phyloP scores from a whole-genome alignment of 1,140 invertebrate species.

The Ganaspis sp. region DNA sequence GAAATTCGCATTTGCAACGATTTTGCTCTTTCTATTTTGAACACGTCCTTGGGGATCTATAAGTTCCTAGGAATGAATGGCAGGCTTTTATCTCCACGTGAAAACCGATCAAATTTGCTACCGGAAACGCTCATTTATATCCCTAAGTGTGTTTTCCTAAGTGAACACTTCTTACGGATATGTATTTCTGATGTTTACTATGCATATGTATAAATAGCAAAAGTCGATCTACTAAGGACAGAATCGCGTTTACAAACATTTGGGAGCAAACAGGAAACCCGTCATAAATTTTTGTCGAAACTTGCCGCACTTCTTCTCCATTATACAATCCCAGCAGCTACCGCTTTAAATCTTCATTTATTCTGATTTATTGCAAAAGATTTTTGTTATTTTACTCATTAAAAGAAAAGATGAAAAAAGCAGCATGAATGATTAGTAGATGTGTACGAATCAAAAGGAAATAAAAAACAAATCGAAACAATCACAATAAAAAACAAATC shows the following conservation, averaged over 20 bases:
- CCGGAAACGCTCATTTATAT: slow-evolving; percentile 28
- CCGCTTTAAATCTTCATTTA: background rate
- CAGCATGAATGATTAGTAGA: background rate
- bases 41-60: slow-evolving; percentile 32
- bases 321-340: background rate
- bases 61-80: slow-evolving; percentile 43
- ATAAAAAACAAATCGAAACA: too few relatives aligned
- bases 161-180: background rate
- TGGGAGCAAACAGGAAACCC: slow-evolving; percentile 1
- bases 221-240: slow-evolving; percentile 10
- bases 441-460: too few relatives aligned
- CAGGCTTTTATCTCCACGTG: slow-evolving; percentile 51
- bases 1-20: background rate
- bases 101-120: slow-evolving; percentile 47
- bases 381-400: background rate
- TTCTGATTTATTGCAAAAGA: background rate
- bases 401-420: background rate
- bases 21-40: slow-evolving; percentile 15
- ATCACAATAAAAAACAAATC: too few relatives aligned
- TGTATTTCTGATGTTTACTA: background rate
- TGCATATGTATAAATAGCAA: background rate
- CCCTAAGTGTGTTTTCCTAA: slow-evolving; percentile 10
- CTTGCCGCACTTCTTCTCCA: slow-evolving; percentile 24
- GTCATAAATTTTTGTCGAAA: slow-evolving; percentile 29
- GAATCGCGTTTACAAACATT: slow-evolving; percentile 2